Conservation (phyloP, 2,113 vertebrate genomes). For the Mustela lutreola region DNA sequence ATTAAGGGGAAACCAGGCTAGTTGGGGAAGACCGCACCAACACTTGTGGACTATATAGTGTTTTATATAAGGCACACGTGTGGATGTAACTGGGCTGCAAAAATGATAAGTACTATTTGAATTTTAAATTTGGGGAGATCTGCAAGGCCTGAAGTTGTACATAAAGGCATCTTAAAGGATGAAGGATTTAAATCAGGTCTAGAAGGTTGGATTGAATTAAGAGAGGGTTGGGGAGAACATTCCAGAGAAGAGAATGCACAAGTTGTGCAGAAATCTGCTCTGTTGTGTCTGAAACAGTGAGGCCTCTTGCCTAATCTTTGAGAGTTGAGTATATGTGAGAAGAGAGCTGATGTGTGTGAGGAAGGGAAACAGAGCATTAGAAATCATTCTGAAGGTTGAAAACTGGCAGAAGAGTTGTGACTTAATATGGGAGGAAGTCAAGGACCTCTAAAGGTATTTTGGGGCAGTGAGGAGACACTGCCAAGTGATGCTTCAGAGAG, state of each 20-base stretch:
- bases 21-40: background rate
- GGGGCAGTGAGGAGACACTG: background rate
- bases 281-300: background rate
- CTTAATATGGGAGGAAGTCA: constrained; percentile 21
- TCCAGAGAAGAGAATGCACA: background rate
- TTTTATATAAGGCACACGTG: background rate
- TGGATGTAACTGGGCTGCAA: background rate
- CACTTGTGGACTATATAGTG: background rate
- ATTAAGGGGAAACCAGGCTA: background rate
- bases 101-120: background rate
- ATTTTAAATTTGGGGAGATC: constrained; percentile 45
- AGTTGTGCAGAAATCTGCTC: background rate
- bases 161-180: constrained; percentile 6
- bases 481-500: constrained; percentile 13
- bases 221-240: background rate
- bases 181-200: constrained; percentile 30
- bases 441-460: background rate
- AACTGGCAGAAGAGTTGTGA: background rate
- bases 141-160: constrained; percentile 17
- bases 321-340: background rate
- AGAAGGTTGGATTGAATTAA: constrained; percentile 14
- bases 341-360: background rate
- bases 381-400: constrained; percentile 27
- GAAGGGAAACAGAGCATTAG: background rate
- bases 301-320: background rate